Percentiles rank a stretch among this genome's conserved stretches.
phyloP scores from a whole-genome alignment of 2,888 invertebrate genomes.

The Biston betularia region DNA sequence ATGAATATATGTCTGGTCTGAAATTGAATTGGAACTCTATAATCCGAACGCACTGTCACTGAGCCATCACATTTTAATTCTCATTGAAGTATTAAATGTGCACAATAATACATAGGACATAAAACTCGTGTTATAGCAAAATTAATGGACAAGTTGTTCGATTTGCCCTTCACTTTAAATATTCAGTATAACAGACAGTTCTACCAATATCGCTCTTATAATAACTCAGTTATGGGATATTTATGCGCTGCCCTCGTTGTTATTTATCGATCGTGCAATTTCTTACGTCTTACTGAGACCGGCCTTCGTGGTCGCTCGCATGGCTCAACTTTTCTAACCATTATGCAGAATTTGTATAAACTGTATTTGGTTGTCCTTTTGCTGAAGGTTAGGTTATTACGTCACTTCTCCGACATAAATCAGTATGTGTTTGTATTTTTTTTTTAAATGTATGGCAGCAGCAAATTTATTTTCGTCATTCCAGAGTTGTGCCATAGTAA shows the following conservation, averaged over 20 bases:
- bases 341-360: neutral
- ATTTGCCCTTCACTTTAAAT: slow-evolving; percentile 14
- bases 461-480: too few species aligned
- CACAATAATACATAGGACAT: neutral
- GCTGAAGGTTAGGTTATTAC: neutral
- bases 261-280: slow-evolving; percentile 23
- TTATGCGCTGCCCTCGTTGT: slow-evolving; percentile 25
- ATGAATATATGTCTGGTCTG: too few species aligned
- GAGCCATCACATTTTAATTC: neutral
- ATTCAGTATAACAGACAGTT: slow-evolving; percentile 6
- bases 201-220: neutral
- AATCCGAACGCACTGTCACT: too few species aligned
- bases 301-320: neutral
- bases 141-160: slow-evolving; percentile 1
- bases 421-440: neutral
- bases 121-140: neutral
- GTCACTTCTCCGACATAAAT: neutral
- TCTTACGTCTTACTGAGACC: neutral
- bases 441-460: too few species aligned
- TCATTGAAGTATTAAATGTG: neutral
- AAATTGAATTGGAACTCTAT: too few species aligned
- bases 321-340: slow-evolving; percentile 2
- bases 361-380: neutral
- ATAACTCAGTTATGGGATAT: slow-evolving; percentile 22
- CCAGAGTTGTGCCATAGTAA: too few species aligned